Base-by-base conservation (phyloP, 2,797 vertebrate genomes). In the Acanthurus leucopareius region DNA sequence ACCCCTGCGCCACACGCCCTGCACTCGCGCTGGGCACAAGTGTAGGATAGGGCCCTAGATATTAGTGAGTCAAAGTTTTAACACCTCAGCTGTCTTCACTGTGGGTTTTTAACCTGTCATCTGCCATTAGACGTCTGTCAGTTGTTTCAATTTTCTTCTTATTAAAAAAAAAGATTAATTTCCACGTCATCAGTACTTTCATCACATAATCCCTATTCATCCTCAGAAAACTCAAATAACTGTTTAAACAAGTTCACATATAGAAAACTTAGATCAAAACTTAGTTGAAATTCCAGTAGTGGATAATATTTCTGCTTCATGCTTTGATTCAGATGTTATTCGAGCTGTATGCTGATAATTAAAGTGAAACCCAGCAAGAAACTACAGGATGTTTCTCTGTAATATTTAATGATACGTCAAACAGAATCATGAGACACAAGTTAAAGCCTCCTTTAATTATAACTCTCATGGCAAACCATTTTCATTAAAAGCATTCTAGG, bases 401-500 rank as follows among this genome's bases (percentile, higher is more conserved):
- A 32, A 60, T 65, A 68, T 77, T 61, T 69, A 57, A 66, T 69
- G 53, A 67, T 53, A 60, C 47, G 58, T 69, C 58, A 74, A 56
- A 73, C 20, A 59, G 32, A 13, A 52, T 79, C 47, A 67, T 16
- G 16, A 73, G 3, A 66, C 13, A 17, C 2, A 52, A 32, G 42
- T 70, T 60, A 53, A 83, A 72, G 20, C 10, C 56, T 44, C 54
- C 64, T 75, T 78, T 48, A 79, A n/a, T 64, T 47, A 17, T 52
- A 28, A 42, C 16, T 75, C 20, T 79, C 28, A 32, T 32, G 28
- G 28, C 47, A 59, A 74, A 58, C 6, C 6, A 15, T 73, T 63
- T 82, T 70, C 60, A 63, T 72, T 73, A 42, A 68, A 66, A 65
- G 6, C 10, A 19, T 42, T 74, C 9, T 60, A 58, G 60, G 40